Conservation (phyloP, 2,797 vertebrate genomes). For the Adrianichthys oophorus region DNA sequence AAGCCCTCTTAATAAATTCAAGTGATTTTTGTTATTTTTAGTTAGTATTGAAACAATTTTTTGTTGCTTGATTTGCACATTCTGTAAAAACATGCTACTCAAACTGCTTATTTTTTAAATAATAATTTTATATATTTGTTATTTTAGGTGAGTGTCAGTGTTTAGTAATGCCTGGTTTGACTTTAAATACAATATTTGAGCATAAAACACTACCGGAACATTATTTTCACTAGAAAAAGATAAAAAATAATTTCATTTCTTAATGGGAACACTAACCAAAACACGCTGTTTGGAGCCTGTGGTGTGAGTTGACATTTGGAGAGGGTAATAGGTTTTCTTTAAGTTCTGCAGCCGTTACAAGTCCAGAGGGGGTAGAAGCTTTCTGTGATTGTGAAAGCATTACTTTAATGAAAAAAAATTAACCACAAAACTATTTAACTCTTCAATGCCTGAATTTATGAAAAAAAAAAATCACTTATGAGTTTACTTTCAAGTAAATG, state of each 20-base stretch:
- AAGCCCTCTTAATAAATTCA: constrained; percentile 2
- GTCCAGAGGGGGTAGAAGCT: no score
- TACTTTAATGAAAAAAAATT: no score
- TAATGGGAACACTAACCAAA: constrained; percentile 33
- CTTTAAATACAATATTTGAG: no score
- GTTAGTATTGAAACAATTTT: no score
- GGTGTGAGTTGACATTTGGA: constrained; percentile 39
- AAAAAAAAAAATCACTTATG: no score
- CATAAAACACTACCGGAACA: constrained; percentile 1
- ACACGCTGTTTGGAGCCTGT: constrained; percentile 39
- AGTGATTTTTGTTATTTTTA: not conserved
- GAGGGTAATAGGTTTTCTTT: constrained; percentile 28
- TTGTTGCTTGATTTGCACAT: no score
- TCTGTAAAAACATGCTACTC: not conserved
- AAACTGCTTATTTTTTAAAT: not conserved
- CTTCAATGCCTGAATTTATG: no score
- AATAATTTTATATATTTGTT: not conserved
- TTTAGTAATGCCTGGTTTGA: no score
- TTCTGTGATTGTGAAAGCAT: no score
- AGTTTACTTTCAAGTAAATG: no score
- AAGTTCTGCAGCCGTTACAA: constrained; percentile 1
- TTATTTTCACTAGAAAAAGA: constrained; percentile 6
- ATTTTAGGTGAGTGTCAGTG: not conserved
- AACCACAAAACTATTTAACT: no score
- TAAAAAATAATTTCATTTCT: constrained; percentile 10